Evolutionary conservation across 2,113 vertebrate species (phyloP).

Genomic region (Eubucco bourcierii): DNA sequence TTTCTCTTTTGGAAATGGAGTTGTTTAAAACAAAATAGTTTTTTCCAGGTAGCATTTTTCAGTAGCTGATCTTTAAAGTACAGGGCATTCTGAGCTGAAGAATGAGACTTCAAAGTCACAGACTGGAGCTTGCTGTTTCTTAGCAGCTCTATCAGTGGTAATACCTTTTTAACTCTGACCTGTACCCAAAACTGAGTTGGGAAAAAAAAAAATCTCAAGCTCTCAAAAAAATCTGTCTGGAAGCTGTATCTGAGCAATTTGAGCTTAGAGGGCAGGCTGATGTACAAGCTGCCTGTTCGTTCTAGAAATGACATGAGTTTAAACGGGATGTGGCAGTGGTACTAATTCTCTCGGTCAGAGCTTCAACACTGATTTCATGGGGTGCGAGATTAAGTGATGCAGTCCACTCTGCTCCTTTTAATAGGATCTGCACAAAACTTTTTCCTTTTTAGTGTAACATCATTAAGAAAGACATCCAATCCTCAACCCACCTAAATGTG

Average conservation of each 20-base stretch:
- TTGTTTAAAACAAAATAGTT: not conserved
- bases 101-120: not conserved
- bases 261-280: not conserved
- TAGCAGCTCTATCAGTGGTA: not conserved
- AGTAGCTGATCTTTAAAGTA: not conserved
- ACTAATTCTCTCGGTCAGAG: not conserved
- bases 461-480: not conserved
- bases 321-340: not conserved
- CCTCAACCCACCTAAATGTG: not conserved
- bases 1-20: not conserved
- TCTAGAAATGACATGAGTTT: not conserved
- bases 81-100: not conserved
- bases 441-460: not conserved
- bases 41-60: not conserved
- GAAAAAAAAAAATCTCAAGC: not conserved
- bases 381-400: not conserved
- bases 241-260: not conserved
- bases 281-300: not conserved
- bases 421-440: rapidly evolving
- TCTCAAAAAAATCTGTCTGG: not conserved
- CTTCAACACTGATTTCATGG: not conserved
- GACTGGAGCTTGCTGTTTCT: not conserved
- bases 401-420: not conserved
- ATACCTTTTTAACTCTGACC: not conserved
- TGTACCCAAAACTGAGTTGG: not conserved